Evolutionary conservation across 2,888 invertebrate genomes (phyloP), one percentile per base, ranked within the genome.

Genomic region (Nematopogon swammerdamellus): DNA sequence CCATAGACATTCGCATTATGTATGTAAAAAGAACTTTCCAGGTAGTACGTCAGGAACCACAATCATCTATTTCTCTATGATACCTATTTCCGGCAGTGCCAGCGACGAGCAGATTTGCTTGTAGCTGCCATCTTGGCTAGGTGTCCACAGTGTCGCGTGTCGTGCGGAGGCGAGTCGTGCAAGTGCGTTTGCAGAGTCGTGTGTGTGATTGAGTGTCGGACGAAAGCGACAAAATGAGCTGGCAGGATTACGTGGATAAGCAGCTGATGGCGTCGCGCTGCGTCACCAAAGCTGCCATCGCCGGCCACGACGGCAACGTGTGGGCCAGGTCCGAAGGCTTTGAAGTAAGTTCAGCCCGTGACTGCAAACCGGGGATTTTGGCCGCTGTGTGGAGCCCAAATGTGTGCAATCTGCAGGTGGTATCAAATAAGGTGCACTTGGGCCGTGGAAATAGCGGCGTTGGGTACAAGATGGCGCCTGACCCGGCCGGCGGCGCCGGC

Each of bases 241-340:
- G 95, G 95, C 94, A 95, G 90, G 94, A 94, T 89, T 95, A 95
- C 86, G 92, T 95, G 82, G 94, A 94, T 85, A 94, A 93, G 86
- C 95, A 95, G 85, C 89, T 95, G 84, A 85, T 95, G 84, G 93
- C 93, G 74, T 93, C 94, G 79, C 89, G 89, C 81, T 94, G 93
- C 88, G 93, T 95, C 69, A 89, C 90, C 81, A 92, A 92, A 86
- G 95, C 94, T 67, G 93, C 92, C 72, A 95, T 95, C 80, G 92
- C 92, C 72, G 95, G 95, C 80, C 93, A 92, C 84, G 94, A 95
- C 80, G 95, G 95, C 73, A 92, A 92, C 82, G 85, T 94, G 73
- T 95, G 95, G 95, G 95, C 94, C 65, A 93, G 92, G 84, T 93
- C 93, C 55, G 92, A 89, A 62, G 91, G 87, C 80, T 95, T 95